These are phyloP conservation scores for Pimpla rufipes DNA, from an alignment of 2,888 invertebrate species.

Conservation along the genomic window DNA sequence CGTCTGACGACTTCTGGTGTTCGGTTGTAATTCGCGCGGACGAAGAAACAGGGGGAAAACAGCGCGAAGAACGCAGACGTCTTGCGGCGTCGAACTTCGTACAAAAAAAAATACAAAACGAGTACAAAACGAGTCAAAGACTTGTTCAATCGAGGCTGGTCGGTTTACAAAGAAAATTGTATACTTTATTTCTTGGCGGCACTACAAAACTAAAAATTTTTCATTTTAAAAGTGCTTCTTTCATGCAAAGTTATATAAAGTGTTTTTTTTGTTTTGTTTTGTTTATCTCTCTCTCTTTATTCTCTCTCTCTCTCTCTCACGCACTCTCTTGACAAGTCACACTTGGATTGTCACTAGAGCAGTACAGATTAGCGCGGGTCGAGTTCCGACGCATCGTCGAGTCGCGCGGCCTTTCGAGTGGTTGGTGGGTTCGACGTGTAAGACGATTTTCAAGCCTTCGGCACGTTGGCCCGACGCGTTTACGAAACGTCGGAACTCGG, in stretches of 20 bases:
- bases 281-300: constrained; percentile 46
- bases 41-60: not conserved
- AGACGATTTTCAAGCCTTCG: constrained; percentile 17
- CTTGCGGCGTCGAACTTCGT: not conserved
- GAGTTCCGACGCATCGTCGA: constrained; percentile 37
- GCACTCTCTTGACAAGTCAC: constrained; percentile 73
- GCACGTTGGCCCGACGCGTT: not conserved
- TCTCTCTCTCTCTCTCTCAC: constrained; percentile 59
- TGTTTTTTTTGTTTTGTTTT: constrained; percentile 53
- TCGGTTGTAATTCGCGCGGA: not conserved
- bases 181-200: constrained; percentile 80
- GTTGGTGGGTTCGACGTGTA: constrained; percentile 20
- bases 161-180: constrained; percentile 78
- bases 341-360: constrained; percentile 68
- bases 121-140: constrained; percentile 39
- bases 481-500: constrained; percentile 34
- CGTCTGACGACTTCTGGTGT: not conserved
- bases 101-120: too few species aligned
- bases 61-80: not conserved
- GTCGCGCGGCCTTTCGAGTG: constrained; percentile 27
- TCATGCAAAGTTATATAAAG: constrained; percentile 80
- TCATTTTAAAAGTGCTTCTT: constrained; percentile 74
- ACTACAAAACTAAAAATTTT: constrained; percentile 80
- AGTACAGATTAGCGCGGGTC: constrained; percentile 69
- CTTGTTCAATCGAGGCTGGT: constrained; percentile 41